Evolutionary conservation across 1,140 invertebrate species (phyloP), one percentile per base, ranked within the genome.

Genomic region (Stegodyphus dumicola): DNA sequence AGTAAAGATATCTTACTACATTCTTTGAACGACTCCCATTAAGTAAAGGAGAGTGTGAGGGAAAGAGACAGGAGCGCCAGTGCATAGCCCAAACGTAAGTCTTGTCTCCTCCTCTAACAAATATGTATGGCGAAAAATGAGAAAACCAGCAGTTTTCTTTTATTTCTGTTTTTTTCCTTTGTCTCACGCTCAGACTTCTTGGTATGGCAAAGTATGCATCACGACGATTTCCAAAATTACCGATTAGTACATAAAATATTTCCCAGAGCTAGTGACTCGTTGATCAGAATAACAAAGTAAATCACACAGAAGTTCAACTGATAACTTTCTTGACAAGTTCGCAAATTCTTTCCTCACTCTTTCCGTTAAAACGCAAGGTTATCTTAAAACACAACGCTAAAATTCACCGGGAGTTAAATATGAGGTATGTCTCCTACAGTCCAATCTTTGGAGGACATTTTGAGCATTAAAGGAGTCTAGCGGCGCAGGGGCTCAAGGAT

Each of bases 391-490:
- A 85, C 81, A 85, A 85, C 81, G 33, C 81, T 85, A 85, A 85
- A 85, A 85, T 85, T 85, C 81, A 85, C 81, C 81, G 81, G 81
- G 81, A 85, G 78, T 75, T 75, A 67, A 74, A 83, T 77, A 48
- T 85, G 80, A 83, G 80, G 80, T 75, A 70, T 66, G 49, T 48
- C 60, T 83, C 71, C 71, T 49, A 11, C 49, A 83, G 80, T 83
- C 51, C 80, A 48, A 74, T 52, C 13, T 33, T 80, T 67, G 48
- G 69, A 81, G 67, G 69, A 81, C 33, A 49, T 70, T n/a, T 75
- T 74, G 80, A 83, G 80, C 71, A 75, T 75, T 83, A 75, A 75
- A 49, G 56, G 70, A 51, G 53, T 60, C 71, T 56, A 66, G 11
- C 54, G 71, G 51, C 52, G 51, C 7, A 76, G 65, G 51, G 48